phyloP scores from a whole-genome alignment of 2,888 invertebrate species.

The Calliphora vomitoria region DNA sequence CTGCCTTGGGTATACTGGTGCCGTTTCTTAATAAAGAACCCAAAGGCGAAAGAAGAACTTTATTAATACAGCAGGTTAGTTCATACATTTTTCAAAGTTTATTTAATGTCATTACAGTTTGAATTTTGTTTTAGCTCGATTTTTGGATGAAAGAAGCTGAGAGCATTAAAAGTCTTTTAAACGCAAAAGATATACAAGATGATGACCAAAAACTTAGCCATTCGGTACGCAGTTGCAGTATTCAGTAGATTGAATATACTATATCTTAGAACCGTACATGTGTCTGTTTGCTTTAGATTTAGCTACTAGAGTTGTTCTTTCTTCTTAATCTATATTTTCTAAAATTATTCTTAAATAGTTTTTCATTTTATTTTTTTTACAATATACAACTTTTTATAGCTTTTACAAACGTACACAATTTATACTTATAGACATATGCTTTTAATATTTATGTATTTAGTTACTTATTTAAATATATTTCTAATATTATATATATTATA shows the following conservation, averaged over 20 bases:
- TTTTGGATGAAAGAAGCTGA: slow-evolving; percentile 87
- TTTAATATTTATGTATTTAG: neutral
- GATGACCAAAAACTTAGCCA: slow-evolving; percentile 82
- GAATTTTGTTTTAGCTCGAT: slow-evolving; percentile 83
- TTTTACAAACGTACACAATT: slow-evolving; percentile 42
- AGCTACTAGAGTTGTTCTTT: slow-evolving; percentile 33
- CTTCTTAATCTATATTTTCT: slow-evolving; percentile 15
- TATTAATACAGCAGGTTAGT: slow-evolving; percentile 86
- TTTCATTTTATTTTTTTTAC: slow-evolving; percentile 21
- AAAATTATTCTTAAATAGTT: slow-evolving; percentile 7
- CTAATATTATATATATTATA: neutral
- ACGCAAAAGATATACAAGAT: slow-evolving; percentile 81
- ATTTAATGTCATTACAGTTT: neutral
- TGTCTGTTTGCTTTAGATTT: slow-evolving; percentile 57
- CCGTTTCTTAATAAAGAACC: slow-evolving; percentile 87
- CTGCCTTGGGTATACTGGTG: slow-evolving; percentile 86
- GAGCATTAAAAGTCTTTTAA: slow-evolving; percentile 86
- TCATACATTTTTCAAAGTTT: neutral
- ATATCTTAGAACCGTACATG: slow-evolving; percentile 18
- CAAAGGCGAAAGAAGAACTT: slow-evolving; percentile 86
- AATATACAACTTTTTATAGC: slow-evolving; percentile 58
- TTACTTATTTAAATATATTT: neutral
- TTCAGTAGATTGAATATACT: slow-evolving; percentile 78
- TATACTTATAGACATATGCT: slow-evolving; percentile 5
- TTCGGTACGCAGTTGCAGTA: slow-evolving; percentile 82